Conservation (phyloP, 2,797 vertebrate species). For the Myripristis murdjan region DNA sequence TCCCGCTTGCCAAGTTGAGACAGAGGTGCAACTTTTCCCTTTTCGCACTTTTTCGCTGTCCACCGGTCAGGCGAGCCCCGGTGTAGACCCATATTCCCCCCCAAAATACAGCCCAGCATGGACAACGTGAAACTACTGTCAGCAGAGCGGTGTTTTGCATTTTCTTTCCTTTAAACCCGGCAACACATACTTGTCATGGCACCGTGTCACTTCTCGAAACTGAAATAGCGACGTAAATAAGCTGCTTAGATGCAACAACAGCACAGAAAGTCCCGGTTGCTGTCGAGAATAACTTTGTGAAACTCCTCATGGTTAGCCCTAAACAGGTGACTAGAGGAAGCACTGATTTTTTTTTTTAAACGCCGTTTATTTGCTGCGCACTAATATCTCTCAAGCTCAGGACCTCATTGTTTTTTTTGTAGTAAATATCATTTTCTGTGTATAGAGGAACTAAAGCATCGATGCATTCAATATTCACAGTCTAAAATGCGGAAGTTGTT, state of each 20-base stretch:
- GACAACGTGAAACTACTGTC: neutral
- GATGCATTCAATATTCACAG: constrained; percentile 60
- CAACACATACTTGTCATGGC: neutral
- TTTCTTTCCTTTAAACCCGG: constrained; percentile 7
- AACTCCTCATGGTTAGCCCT: constrained; percentile 40
- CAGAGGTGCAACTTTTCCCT: constrained; percentile 54
- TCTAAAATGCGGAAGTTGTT: constrained; percentile 71
- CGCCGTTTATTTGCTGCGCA: neutral
- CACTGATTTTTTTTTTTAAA: neutral
- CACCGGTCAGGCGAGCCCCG: constrained; percentile 13
- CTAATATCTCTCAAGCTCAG: too few species aligned
- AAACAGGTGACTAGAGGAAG: constrained; percentile 60
- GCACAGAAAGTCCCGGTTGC: constrained; percentile 33
- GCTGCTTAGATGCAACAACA: constrained; percentile 19
- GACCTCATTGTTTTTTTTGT: neutral
- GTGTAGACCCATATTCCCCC: neutral
- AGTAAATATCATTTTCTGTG: constrained; percentile 58
- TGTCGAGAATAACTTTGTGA: constrained; percentile 61
- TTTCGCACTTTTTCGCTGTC: constrained; percentile 32
- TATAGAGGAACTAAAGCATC: constrained; percentile 66
- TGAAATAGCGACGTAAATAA: constrained; percentile 15
- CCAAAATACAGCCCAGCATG: neutral
- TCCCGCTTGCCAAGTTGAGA: constrained; percentile 43
- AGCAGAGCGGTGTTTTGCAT: neutral
- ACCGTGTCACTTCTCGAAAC: constrained; percentile 25